Conservation (phyloP, 2,113 vertebrate species). For the Kryptolebias marmoratus region DNA sequence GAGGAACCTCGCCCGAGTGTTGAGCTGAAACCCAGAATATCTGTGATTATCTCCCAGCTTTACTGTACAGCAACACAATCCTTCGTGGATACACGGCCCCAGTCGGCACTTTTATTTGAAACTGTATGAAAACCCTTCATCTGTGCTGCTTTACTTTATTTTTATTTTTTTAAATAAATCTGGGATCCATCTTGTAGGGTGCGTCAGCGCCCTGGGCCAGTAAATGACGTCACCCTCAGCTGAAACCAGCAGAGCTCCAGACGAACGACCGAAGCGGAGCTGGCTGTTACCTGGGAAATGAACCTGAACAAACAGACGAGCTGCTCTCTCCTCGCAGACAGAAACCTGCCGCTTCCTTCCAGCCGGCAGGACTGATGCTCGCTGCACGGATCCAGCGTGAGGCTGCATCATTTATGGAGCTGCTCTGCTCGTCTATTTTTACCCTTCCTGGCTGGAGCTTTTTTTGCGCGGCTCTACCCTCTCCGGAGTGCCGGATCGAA, state of each 20-base stretch:
- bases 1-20: constrained; percentile 3
- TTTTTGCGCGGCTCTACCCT: constrained; percentile 1
- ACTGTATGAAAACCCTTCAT: constrained; percentile 10
- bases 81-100: constrained; percentile 4
- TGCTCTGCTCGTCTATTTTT: constrained; percentile 28
- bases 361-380: background rate
- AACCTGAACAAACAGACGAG: background rate
- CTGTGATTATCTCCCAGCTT: background rate
- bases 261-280: background rate
- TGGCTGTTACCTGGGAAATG: constrained; percentile 5
- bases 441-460: constrained; percentile 11
- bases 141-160: constrained; percentile 26
- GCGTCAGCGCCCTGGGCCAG: constrained; percentile 25
- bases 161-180: constrained; percentile 3
- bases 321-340: background rate
- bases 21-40: background rate
- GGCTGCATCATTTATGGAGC: constrained; percentile 20
- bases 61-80: constrained; percentile 22
- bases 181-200: constrained; percentile 57
- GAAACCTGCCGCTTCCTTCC: background rate
- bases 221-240: constrained; percentile 64
- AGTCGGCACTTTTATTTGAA: constrained; percentile 33
- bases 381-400: background rate
- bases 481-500: constrained; percentile 15
- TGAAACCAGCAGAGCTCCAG: background rate